phyloP scores from a whole-genome alignment of 2,888 invertebrate genomes.

The Seira musarum region DNA sequence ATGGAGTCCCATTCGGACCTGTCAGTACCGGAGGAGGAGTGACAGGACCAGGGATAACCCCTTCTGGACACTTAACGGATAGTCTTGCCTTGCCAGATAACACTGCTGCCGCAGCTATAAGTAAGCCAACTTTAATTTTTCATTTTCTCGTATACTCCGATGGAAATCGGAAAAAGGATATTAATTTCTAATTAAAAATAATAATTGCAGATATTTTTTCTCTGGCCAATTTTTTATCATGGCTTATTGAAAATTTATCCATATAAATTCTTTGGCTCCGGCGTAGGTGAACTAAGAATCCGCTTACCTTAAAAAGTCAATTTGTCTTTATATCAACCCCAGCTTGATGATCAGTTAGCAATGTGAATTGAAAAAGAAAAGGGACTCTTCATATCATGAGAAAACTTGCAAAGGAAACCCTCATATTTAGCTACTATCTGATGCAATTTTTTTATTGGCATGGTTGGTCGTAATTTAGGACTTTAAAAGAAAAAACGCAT shows the following conservation, averaged over 20 bases:
- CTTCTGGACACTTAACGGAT: slow-evolving; percentile 45
- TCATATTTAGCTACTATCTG: slow-evolving; percentile 39
- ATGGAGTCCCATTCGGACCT: slow-evolving; percentile 50
- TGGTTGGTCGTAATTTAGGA: slow-evolving; percentile 56
- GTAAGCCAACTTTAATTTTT: slow-evolving; percentile 36
- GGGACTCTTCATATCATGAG: too few species aligned
- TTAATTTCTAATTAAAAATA: not conserved
- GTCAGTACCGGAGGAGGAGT: slow-evolving; percentile 32
- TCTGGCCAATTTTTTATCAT: slow-evolving; percentile 28
- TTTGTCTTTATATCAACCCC: too few species aligned
- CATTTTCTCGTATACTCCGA: slow-evolving; percentile 1
- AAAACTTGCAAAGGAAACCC: slow-evolving; percentile 59
- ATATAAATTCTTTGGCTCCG: too few species aligned
- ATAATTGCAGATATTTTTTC: not conserved
- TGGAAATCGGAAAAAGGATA: slow-evolving; percentile 12
- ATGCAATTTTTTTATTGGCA: slow-evolving; percentile 57
- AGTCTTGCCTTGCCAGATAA: slow-evolving; percentile 53
- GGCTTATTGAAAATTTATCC: too few species aligned
- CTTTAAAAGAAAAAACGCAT: slow-evolving; percentile 39
- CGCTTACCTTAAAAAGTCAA: too few species aligned
- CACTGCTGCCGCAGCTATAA: slow-evolving; percentile 47
- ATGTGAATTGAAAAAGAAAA: too few species aligned
- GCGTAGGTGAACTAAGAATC: too few species aligned
- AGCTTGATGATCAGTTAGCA: too few species aligned
- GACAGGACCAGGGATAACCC: slow-evolving; percentile 47